phyloP scores from a whole-genome alignment of 2,888 invertebrate genomes.

The Kuschelorhynchus macadamiae region DNA sequence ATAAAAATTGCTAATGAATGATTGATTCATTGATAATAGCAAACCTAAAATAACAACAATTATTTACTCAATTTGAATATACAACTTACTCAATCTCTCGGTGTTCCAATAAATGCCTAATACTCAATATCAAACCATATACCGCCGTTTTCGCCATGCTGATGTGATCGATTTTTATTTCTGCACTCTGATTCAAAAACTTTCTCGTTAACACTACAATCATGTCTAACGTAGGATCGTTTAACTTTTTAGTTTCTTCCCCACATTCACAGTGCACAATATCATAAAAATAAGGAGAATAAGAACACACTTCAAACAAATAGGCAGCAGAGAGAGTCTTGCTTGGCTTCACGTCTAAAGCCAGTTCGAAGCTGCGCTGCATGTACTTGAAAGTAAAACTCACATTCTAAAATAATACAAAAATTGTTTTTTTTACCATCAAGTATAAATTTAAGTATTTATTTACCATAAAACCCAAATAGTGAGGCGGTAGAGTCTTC shows the following conservation, averaged over 20 bases:
- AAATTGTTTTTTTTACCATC: slow-evolving; percentile 5
- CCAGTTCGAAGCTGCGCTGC: slow-evolving; percentile 66
- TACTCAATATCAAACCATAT: slow-evolving; percentile 56
- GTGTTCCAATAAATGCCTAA: slow-evolving; percentile 55
- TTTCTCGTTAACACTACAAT: slow-evolving; percentile 53
- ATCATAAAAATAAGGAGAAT: slow-evolving; percentile 59
- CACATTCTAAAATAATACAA: slow-evolving; percentile 56
- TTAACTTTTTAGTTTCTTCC: slow-evolving; percentile 31
- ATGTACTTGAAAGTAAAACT: slow-evolving; percentile 58
- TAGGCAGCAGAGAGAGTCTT: slow-evolving; percentile 84
- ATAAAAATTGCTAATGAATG: too few species aligned
- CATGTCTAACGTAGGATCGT: slow-evolving; percentile 54
- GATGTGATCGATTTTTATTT: slow-evolving; percentile 44
- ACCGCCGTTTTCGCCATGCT: slow-evolving; percentile 49
- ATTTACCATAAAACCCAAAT: slow-evolving; percentile 64
- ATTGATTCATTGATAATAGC: too few species aligned
- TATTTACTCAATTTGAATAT: too few species aligned
- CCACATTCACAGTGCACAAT: slow-evolving; percentile 49
- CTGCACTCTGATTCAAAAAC: slow-evolving; percentile 50
- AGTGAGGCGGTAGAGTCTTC: slow-evolving; percentile 62
- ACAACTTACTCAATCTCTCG: slow-evolving; percentile 53
- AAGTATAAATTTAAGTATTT: background rate
- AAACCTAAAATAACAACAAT: too few species aligned
- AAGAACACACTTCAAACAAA: slow-evolving; percentile 70
- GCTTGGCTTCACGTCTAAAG: slow-evolving; percentile 80